phyloP scores from a whole-genome alignment of 2,113 vertebrate genomes.

The Toxotes jaculatrix region DNA sequence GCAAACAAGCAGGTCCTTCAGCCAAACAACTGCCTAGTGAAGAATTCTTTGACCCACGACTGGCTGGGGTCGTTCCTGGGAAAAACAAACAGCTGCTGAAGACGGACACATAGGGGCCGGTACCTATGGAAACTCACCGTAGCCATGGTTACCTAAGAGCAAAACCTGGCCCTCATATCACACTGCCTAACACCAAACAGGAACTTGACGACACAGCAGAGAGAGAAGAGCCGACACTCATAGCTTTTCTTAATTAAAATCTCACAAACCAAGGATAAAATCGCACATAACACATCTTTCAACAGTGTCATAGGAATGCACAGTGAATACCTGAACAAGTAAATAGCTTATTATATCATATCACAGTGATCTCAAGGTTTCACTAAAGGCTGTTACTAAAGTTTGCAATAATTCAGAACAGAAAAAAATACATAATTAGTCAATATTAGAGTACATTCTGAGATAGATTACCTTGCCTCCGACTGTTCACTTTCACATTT shows the following conservation, averaged over 20 bases:
- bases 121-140: conserved; percentile 72
- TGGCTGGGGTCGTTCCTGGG: conserved; percentile 66
- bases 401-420: background rate
- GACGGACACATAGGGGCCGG: conserved; percentile 46
- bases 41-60: conserved; percentile 60
- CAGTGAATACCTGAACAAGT: background rate
- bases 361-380: background rate
- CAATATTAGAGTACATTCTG: background rate
- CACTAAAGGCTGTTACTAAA: background rate
- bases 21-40: conserved; percentile 25
- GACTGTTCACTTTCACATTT: conserved; percentile 49
- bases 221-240: conserved; percentile 29
- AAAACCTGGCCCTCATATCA: conserved; percentile 55
- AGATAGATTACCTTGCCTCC: conserved; percentile 52
- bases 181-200: conserved; percentile 57
- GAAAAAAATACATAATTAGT: background rate
- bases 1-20: conserved; percentile 31
- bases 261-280: background rate
- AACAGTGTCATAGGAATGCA: background rate
- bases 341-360: background rate
- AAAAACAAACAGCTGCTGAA: conserved; percentile 77
- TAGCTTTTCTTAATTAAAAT: conserved; percentile 23
- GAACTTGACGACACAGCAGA: conserved; percentile 62
- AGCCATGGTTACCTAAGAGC: conserved; percentile 68
- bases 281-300: background rate